phyloP scores from a whole-genome alignment of 2,888 invertebrate species.

The Agrotis ipsilon region DNA sequence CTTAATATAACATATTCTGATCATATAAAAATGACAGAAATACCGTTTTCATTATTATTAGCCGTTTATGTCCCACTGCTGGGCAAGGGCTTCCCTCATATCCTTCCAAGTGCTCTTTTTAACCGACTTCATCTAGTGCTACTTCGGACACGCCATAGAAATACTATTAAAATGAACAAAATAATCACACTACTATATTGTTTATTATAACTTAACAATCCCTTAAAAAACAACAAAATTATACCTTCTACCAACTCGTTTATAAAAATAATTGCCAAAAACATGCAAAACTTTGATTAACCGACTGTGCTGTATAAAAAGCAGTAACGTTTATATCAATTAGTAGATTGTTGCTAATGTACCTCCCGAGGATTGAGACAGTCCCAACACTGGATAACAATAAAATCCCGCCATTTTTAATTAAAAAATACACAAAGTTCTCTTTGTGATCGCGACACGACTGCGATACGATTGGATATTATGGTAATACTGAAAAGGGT shows the following conservation, averaged over 20 bases:
- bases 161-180: no score
- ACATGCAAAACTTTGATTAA: slow-evolving; percentile 54
- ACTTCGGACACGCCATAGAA: no score
- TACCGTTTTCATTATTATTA: no score
- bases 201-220: neutral
- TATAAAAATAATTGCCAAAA: slow-evolving; percentile 32
- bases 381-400: slow-evolving; percentile 36
- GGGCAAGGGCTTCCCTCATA: no score
- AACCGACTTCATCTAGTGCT: no score
- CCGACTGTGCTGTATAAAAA: neutral
- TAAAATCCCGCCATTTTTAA: slow-evolving; percentile 46
- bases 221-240: neutral
- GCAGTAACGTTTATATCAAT: slow-evolving; percentile 36
- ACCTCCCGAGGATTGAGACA: slow-evolving; percentile 45
- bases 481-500: no score
- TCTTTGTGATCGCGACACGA: slow-evolving; percentile 34
- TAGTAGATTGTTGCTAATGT: slow-evolving; percentile 39
- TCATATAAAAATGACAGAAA: no score
- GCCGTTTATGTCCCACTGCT: no score
- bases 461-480: slow-evolving; percentile 31
- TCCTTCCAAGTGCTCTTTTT: no score
- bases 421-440: slow-evolving; percentile 44
- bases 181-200: no score
- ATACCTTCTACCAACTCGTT: neutral
- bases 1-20: no score